Base-by-base conservation (phyloP, 2,888 invertebrate species). In the Sericinus montela region DNA sequence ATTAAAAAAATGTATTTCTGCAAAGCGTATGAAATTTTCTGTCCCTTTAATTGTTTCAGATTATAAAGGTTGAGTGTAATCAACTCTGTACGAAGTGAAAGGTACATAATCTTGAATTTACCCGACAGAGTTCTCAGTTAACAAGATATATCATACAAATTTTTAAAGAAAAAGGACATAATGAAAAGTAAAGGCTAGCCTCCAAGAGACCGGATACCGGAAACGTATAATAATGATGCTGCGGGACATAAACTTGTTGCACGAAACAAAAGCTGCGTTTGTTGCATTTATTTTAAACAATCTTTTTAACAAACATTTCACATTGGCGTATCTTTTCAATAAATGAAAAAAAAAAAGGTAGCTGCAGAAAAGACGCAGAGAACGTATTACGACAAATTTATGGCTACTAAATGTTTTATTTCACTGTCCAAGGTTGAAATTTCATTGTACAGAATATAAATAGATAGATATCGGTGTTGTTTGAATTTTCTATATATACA, bases 371-470 rank as follows among this genome's bases (percentile, higher is more conserved):
- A 34, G 63, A 60, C 64, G 19, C 19, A 2, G 5, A 49, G 56
- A 62, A 63, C 61, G 57, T 55, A 56, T 72, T 72, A 67, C 69
- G 67, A 67, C 64, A 68, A 67, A 72, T 78, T 76, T 75, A 79
- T 73, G 69, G 68, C 69, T 67, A 72, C 77, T 73, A 73, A 75
- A 70, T 66, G 54, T 65, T 66, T 63, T 48, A 62, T 67, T 65
- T 16, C 55, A 59, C 49, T 59, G 63, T 60, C 63, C 67, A 75
- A 76, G 72, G 73, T 68, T 65, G 63, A 56, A 51, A 52, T 63
- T 60, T 63, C n/a, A 62, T 56, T 62, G 46, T 48, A 35, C 40
- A 51, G 10, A 34, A 34, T 15, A 35, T 35, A 36, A 10, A 23
- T 16, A n/a, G n/a, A 29, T 29, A 29, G 10, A 29, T 29, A 29